phyloP scores from a whole-genome alignment of 2,888 invertebrate species.

The Leptopilina syphax region DNA sequence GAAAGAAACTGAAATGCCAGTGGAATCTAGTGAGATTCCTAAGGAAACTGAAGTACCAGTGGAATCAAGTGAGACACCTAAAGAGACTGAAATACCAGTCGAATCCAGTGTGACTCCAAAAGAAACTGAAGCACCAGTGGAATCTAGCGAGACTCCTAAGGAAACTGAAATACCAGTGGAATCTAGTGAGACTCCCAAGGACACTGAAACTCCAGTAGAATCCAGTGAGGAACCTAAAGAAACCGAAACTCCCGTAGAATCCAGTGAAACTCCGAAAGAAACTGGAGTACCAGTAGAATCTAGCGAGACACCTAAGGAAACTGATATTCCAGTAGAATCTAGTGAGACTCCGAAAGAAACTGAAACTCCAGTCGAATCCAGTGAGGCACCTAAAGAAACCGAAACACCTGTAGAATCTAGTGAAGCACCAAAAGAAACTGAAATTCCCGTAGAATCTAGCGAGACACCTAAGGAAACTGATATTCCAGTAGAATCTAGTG shows the following conservation, averaged over 20 bases:
- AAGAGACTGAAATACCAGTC: slow-evolving; percentile 25
- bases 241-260: neutral
- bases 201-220: neutral
- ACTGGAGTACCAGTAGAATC: slow-evolving; percentile 38
- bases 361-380: too few relatives aligned
- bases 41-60: neutral
- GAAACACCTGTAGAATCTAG: too few relatives aligned
- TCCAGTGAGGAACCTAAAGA: neutral
- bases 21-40: neutral
- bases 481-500: too few relatives aligned
- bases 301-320: neutral
- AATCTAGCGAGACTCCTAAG: neutral
- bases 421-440: too few relatives aligned
- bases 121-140: neutral
- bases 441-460: too few relatives aligned
- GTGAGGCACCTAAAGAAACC: too few relatives aligned
- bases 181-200: neutral
- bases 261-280: neutral
- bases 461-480: too few relatives aligned
- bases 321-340: slow-evolving; percentile 37
- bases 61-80: neutral
- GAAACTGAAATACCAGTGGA: neutral
- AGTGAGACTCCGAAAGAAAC: slow-evolving; percentile 29
- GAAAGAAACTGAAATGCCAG: slow-evolving; percentile 23
- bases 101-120: slow-evolving; percentile 16